Evolutionary conservation across 2,797 vertebrate genomes (phyloP), one percentile per base, ranked within the genome.

Genomic region (Rhabdomys pumilio): DNA sequence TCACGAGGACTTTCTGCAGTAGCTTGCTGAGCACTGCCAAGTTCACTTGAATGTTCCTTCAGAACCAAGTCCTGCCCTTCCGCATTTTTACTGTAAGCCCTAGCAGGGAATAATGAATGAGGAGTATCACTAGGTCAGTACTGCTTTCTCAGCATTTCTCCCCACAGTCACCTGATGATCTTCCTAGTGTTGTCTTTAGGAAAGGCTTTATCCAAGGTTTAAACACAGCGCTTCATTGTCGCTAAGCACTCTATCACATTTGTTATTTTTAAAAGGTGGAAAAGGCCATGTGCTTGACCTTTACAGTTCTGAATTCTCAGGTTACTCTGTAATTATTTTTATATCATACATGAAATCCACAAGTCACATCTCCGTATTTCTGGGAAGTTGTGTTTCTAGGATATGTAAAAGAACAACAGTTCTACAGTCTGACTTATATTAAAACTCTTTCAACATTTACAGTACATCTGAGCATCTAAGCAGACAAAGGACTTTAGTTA

Each of bases 21-120:
- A 0, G 91, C 92, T 0, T 85, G 95, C 86, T 97, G 96, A 0
- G 88, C n/a, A 41, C 96, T 41, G 12, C 81, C 61, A 3, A 87
- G 50, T 86, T 96, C 93, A 59, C n/a, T 6, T 0, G 92, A 90
- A 44, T 93, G 86, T 14, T 98, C 98, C 72, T 97, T 98, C 80
- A 98, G 93, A 86, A 72, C 61, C 0, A 63, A 1, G 20, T 98
- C 98, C 29, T 98, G 98, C 95, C 98, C 97, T 0, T 99, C 98
- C 0, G 29, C 92, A 12, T 96, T 98, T 97, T 98, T 98, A 98
- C 98, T 98, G 91, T 98, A 98, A 94, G 98, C 97, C 95, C 98
- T 99, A 97, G 53, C 22, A 91, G 93, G 89, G 96, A 96, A 93
- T 94, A 79, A 75, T 86, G 67, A 95, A 90, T 41, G 69, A 47